phyloP scores from a whole-genome alignment of 2,888 invertebrate genomes.

The Meteorus cinctellus region DNA sequence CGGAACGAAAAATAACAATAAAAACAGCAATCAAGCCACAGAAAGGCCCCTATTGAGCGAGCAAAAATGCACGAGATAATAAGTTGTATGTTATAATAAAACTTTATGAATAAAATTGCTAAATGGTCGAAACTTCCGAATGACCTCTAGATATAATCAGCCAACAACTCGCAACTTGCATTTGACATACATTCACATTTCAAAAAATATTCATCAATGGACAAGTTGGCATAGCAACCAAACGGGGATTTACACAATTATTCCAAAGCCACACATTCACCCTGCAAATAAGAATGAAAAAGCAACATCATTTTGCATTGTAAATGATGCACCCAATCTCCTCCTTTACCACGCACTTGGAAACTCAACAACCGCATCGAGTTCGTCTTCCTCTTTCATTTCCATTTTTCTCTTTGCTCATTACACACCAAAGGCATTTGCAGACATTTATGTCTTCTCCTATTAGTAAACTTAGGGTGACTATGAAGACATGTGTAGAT shows the following conservation, averaged over 20 bases:
- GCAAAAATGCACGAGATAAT: not conserved
- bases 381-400: not conserved
- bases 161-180: not conserved
- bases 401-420: not conserved
- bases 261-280: not conserved
- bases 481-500: not conserved
- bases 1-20: slow-evolving; percentile 2
- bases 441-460: slow-evolving; percentile 11
- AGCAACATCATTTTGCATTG: not conserved
- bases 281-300: not conserved
- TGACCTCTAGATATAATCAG: not conserved
- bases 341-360: not conserved
- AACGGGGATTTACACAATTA: not conserved
- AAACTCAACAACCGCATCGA: slow-evolving; percentile 8
- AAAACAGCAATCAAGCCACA: not conserved
- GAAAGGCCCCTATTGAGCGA: not conserved
- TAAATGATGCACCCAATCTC: not conserved
- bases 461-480: not conserved
- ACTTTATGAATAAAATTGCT: not conserved
- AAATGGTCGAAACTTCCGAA: not conserved
- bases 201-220: not conserved
- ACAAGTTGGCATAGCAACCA: not conserved
- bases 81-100: not conserved
- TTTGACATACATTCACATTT: not conserved
- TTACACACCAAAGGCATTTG: not conserved